phyloP scores from a whole-genome alignment of 2,113 vertebrate species.

The Connochaetes taurinus region DNA sequence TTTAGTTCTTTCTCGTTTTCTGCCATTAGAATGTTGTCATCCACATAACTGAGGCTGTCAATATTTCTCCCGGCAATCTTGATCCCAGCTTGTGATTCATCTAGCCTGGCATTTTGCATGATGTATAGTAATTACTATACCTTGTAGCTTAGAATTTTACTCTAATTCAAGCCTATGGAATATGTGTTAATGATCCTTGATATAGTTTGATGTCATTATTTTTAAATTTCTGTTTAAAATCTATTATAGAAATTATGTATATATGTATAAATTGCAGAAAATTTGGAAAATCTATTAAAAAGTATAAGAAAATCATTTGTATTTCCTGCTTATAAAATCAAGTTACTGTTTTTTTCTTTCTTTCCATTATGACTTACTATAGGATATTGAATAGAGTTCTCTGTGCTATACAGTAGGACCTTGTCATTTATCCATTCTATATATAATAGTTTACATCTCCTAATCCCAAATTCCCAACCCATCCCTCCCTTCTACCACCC shows the following conservation, averaged over 20 bases:
- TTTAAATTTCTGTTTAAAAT: neutral
- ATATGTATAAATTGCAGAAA: neutral
- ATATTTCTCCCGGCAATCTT: neutral
- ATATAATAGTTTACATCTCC: neutral
- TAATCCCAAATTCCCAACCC: neutral
- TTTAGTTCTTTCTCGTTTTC: neutral
- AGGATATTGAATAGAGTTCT: neutral
- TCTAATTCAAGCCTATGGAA: neutral
- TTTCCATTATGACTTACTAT: neutral
- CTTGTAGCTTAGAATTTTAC: neutral
- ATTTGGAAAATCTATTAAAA: neutral
- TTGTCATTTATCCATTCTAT: neutral
- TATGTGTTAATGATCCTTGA: neutral
- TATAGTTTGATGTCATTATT: neutral
- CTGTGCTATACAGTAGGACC: neutral
- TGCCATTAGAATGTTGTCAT: neutral
- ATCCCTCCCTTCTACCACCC: neutral
- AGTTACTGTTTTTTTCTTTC: neutral
- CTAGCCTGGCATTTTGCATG: neutral
- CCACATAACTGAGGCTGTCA: neutral
- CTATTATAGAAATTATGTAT: neutral
- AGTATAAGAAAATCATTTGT: neutral
- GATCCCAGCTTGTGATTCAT: neutral
- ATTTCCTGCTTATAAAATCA: neutral
- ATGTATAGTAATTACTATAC: neutral